Percentiles rank a stretch among this genome's conserved stretches.
These are phyloP conservation scores for Sphecodes monilicornis DNA, from an alignment of 2,888 invertebrate genomes.

Conservation along the genomic window DNA sequence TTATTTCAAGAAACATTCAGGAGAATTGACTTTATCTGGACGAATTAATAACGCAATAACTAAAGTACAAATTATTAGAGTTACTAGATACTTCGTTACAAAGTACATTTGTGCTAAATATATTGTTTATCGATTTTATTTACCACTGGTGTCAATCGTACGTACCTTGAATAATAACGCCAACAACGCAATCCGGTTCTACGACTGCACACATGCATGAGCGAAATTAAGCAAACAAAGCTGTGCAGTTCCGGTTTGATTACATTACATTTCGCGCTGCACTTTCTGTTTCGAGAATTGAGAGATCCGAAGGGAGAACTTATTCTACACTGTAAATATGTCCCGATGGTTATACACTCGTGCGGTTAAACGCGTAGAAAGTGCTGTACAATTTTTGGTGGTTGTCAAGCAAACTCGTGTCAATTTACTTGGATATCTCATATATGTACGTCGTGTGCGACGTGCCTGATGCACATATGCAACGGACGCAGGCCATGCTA, in stretches of 20 bases:
- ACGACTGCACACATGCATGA: background rate
- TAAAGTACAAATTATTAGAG: background rate
- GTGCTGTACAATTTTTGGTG: slow-evolving; percentile 53
- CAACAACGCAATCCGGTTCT: background rate
- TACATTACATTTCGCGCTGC: slow-evolving; percentile 12
- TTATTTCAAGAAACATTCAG: too few species aligned
- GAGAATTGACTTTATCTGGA: background rate
- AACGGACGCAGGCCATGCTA: slow-evolving; percentile 20
- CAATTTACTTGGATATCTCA: slow-evolving; percentile 68
- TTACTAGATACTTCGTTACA: background rate
- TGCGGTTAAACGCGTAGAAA: slow-evolving; percentile 57
- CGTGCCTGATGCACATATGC: slow-evolving; percentile 30
- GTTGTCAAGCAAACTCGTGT: slow-evolving; percentile 58
- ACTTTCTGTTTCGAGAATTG: slow-evolving; percentile 1
- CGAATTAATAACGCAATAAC: background rate
- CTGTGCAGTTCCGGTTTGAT: slow-evolving; percentile 14
- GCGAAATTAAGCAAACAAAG: slow-evolving; percentile 12
- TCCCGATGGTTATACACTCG: slow-evolving; percentile 24
- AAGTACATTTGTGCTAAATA: background rate
- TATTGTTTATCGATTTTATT: background rate
- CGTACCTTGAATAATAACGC: background rate
- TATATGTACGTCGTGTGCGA: slow-evolving; percentile 39
- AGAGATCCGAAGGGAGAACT: slow-evolving; percentile 24
- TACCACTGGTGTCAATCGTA: background rate
- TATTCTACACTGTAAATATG: slow-evolving; percentile 46